Base-by-base conservation (phyloP, 1,140 invertebrate species). In the Anoplolepis gracilipes region DNA sequence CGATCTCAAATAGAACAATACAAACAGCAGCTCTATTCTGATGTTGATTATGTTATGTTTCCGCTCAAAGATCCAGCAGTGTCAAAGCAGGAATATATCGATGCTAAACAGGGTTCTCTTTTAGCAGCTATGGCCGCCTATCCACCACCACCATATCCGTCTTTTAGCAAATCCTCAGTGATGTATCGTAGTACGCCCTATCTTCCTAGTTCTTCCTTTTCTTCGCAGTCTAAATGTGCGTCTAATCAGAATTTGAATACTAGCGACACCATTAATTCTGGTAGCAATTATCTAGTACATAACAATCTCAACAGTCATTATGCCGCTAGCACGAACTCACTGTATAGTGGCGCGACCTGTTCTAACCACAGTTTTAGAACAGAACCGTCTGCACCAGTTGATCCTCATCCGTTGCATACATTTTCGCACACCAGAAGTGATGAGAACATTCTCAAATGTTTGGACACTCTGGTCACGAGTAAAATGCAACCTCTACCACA, bases 41-140 rank as follows among this genome's bases (percentile, higher is more conserved):
- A 98, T 90, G 97, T 98, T 6, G 98, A 98, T 92, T 98, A 98
- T 91, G 98, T 98, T 0, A 97, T 98, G 92, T 98, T 98, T 91
- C 98, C 98, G 0, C 93, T 98, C 65, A 98, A 98, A 94, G 98
- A 98, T 94, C 98, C 98, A 28, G 97, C 97, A 0, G 96, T 98
- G 25, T 98, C 97, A 81, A 97, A 98, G 92, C 98, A 98, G 93
- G 98, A 98, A 92, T 98, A 98, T 93, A 96, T 98, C 88, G 98
- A 98, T 90, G 97, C 97, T 8, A 98, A 98, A 91, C 96, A 97
- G 90, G 97, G 97, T 2, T 97, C 96, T 0, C 90, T 97, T 7
- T 87, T 97, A 39, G 96, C 96, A 0, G 96, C 96, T 7, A 95
- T 96, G 94, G 96, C 96, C 4, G 95, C 96, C 6, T 95, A 95